Evolutionary conservation across 2,797 vertebrate genomes (phyloP), one percentile per base, ranked within the genome.

Genomic region (Hyperoplus immaculatus): DNA sequence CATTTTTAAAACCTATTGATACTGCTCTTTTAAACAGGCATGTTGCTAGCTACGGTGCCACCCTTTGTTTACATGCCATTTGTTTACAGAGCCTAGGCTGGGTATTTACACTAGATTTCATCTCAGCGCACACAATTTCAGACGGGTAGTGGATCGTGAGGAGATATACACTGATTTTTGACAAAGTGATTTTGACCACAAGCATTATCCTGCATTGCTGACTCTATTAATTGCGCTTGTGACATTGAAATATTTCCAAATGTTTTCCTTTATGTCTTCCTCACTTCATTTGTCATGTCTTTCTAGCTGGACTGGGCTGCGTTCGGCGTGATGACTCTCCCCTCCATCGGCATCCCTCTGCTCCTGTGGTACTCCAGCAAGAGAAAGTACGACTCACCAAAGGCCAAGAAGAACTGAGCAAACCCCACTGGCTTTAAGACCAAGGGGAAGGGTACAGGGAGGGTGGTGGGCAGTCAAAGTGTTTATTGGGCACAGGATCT

Each of bases 311-410:
- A 99, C 92, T 99, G 98, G 98, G 97, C 97, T 0, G 98, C 98
- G 0, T 99, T 99, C 0, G 98, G 98, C 0, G 97, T 99, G 79
- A 99, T 99, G 98, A 99, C 98, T 1, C 92, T 99, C 5, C 98
- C 98, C 1, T 99, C 98, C 87, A 99, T 99, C 0, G 97, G 98
- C 53, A 97, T 99, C 88, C 98, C 98, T 0, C 95, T 99, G 85
- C 95, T 99, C 15, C 92, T 99, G 45, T 99, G 98, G 98, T 99
- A 96, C 86, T 98, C 97, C 3, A 99, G 98, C 95, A 99, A 99
- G 91, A 96, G 97, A 63, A 99, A 99, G 79, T 99, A 99, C 0
- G 98, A 99, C 90, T 96, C 96, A 0, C 96, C 97, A 13, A 99
- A 98, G 78, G 84, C 92, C 84, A 99, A 98, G 94, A 99, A 98